Conservation (phyloP, 2,888 invertebrate species). For the Conus canariensis region DNA sequence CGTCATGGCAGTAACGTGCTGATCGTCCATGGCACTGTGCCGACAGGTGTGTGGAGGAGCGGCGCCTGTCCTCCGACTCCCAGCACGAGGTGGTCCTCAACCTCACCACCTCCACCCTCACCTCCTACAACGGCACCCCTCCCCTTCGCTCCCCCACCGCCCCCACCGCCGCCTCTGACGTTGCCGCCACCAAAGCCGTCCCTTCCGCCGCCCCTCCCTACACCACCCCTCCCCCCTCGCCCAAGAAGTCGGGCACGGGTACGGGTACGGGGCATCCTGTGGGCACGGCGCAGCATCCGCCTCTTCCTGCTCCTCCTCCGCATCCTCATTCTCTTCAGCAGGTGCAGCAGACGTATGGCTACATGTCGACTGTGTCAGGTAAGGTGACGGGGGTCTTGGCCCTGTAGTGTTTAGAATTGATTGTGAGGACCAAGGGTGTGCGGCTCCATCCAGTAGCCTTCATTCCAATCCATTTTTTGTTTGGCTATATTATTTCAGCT, state of each 20-base stretch:
- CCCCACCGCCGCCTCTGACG: slow-evolving; percentile 46
- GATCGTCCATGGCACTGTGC: too few relatives aligned
- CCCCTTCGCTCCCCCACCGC: slow-evolving; percentile 53
- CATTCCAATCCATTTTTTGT: too few relatives aligned
- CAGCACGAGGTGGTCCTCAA: slow-evolving; percentile 54
- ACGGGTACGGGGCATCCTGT: background rate
- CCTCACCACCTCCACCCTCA: slow-evolving; percentile 67
- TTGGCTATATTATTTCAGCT: background rate
- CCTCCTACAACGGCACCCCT: slow-evolving; percentile 69
- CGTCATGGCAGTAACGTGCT: too few relatives aligned
- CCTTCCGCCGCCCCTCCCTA: background rate
- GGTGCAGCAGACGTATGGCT: slow-evolving; percentile 46
- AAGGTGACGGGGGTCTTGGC: background rate
- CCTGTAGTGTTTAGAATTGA: too few relatives aligned
- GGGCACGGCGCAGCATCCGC: background rate
- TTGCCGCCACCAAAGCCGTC: too few relatives aligned
- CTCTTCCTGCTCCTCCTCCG: slow-evolving; percentile 45
- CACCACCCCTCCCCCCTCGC: slow-evolving; percentile 80
- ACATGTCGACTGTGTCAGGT: slow-evolving; percentile 45
- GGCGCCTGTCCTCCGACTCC: slow-evolving; percentile 57
- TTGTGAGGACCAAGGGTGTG: too few relatives aligned
- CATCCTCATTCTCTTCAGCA: slow-evolving; percentile 46
- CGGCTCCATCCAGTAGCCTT: too few relatives aligned
- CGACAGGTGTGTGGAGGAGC: slow-evolving; percentile 45
- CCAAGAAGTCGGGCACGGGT: slow-evolving; percentile 51